Evolutionary conservation across 2,797 vertebrate genomes (phyloP).

Genomic region (Notolepis coatsorum): DNA sequence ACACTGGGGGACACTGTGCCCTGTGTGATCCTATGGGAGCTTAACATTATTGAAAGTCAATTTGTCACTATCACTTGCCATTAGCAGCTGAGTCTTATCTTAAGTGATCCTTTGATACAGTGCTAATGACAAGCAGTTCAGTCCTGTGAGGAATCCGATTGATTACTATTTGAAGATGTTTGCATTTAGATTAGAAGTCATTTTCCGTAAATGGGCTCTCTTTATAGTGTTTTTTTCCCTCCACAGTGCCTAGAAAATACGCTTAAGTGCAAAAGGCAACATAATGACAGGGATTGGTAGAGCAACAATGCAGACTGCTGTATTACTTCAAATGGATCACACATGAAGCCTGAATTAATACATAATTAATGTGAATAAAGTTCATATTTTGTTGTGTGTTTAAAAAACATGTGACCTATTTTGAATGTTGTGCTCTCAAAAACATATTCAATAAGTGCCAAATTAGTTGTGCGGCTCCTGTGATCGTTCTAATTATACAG

Average conservation of each 20-base stretch:
- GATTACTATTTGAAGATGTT: conserved; percentile 80
- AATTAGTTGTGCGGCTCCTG: conserved; percentile 80
- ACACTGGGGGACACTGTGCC: conserved; percentile 37
- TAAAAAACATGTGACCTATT: conserved; percentile 80
- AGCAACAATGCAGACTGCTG: conserved; percentile 69
- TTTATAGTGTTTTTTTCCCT: conserved; percentile 38
- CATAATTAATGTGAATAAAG: conserved; percentile 78
- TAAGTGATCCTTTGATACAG: conserved; percentile 72
- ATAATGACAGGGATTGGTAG: conserved; percentile 76
- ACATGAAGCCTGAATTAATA: conserved; percentile 60
- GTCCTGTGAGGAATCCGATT: conserved; percentile 72
- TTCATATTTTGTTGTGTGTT: conserved; percentile 70
- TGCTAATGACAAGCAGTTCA: conserved; percentile 78
- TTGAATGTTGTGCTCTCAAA: conserved; percentile 76
- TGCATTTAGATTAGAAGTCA: conserved; percentile 74
- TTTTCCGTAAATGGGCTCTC: conserved; percentile 75
- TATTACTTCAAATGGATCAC: conserved; percentile 73
- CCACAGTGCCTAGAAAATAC: conserved; percentile 73
- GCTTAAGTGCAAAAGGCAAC: conserved; percentile 67
- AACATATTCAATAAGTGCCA: conserved; percentile 80
- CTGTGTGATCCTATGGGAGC: conserved; percentile 39
- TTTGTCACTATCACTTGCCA: conserved; percentile 73
- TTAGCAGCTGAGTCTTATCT: conserved; percentile 75
- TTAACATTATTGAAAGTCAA: conserved; percentile 65
- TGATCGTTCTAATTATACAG: conserved; percentile 87